Evolutionary conservation across 2,113 vertebrate genomes (phyloP), one percentile per base, ranked within the genome.

Genomic region (Corapipo altera): DNA sequence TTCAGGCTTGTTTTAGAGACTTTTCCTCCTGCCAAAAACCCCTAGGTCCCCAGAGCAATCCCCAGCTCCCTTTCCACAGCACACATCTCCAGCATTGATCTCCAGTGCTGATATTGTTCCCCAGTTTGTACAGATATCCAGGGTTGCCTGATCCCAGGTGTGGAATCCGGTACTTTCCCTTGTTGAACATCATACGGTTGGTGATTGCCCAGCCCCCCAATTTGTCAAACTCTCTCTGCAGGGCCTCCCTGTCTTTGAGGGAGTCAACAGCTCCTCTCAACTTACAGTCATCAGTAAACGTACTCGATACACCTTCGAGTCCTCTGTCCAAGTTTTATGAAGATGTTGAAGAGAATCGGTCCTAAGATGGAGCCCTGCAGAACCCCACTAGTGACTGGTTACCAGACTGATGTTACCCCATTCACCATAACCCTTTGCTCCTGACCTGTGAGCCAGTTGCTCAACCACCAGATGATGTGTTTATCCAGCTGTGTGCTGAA

Each of bases 41-140:
- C 30, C 41, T 33, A 44, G 64, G 41, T 44, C 21, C 30, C 28
- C 30, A 39, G 59, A 8, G 11, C 59, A 62, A 44, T 5, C 9
- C 4, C 3, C 10, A 67, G 44, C 12, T 52, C 15, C 37, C 33
- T 30, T 46, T 59, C 37, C 2, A 2, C 5, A 7, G 10, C 0
- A 0, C 19, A 15, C 15, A 33, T 69, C 14, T 62, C 39, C 62
- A 75, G 46, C 8, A 41, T 15, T 24, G n/a, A 33, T 69, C 14
- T 62, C 39, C 62, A 75, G 54, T 7, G 32, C 23, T 24, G n/a
- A 35, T 32, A 17, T 67, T 7, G 28, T 55, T 69, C 15, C 30
- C 24, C 7, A 75, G 21, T 22, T 26, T 41, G 8, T 21, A 41
- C 8, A 11, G 33, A 12, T n/a, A 61, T 12, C 21, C 11, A 12